Percentiles rank a stretch among this genome's conserved stretches.
phyloP scores from a whole-genome alignment of 2,797 vertebrate species.

The Paedocypris micromegethes region DNA sequence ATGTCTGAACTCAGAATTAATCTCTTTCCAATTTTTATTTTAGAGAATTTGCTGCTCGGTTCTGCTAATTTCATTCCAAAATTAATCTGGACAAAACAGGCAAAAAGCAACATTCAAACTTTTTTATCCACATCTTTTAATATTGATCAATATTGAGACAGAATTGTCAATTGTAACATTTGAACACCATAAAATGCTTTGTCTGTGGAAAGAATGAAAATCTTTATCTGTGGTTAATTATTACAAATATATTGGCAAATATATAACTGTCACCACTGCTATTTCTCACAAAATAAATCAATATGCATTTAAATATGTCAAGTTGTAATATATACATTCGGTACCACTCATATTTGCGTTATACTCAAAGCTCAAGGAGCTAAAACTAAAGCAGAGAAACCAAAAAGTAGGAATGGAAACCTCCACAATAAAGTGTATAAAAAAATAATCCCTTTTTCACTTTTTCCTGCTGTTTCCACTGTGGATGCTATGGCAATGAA shows the following conservation, averaged over 20 bases:
- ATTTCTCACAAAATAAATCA: too few species aligned
- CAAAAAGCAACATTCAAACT: neutral
- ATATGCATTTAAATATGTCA: too few species aligned
- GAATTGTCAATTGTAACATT: slow-evolving; percentile 1
- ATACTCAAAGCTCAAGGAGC: neutral
- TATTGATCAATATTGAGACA: slow-evolving; percentile 2
- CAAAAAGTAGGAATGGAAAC: slow-evolving; percentile 4
- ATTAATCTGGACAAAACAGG: slow-evolving; percentile 6
- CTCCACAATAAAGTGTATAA: neutral
- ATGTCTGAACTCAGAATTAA: slow-evolving; percentile 6
- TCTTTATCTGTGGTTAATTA: neutral
- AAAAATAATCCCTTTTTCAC: slow-evolving; percentile 2
- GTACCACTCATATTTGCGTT: neutral
- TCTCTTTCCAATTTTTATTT: slow-evolving; percentile 17
- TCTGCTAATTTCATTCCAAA: slow-evolving; percentile 34
- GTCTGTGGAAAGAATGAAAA: neutral
- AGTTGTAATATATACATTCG: too few species aligned
- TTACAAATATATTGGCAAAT: neutral
- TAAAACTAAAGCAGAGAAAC: neutral
- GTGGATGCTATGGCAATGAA: slow-evolving; percentile 18
- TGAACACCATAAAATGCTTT: neutral
- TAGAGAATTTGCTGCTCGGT: slow-evolving; percentile 19
- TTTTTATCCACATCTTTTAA: neutral
- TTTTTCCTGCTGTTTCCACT: slow-evolving; percentile 10
- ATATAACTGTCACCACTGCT: too few species aligned